These are phyloP conservation scores for Jacana jacana DNA, from an alignment of 2,113 vertebrate species.

Conservation along the genomic window DNA sequence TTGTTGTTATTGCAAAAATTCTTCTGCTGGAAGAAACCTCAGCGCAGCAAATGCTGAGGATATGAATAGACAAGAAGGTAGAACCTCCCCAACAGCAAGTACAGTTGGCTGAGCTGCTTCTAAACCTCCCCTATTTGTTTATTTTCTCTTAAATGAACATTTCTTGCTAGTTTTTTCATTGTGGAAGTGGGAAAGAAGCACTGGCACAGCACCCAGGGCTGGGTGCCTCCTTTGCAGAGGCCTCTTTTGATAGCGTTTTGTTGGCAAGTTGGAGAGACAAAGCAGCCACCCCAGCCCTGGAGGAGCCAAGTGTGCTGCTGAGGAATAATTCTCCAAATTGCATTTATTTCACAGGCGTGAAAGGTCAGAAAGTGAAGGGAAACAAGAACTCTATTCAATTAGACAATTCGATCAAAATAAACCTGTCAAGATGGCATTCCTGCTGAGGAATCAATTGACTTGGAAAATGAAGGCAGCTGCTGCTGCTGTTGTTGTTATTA, in stretches of 20 bases:
- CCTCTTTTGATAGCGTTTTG: conserved; percentile 9
- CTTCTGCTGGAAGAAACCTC: neutral
- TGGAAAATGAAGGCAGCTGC: conserved; percentile 56
- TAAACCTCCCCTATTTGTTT: neutral
- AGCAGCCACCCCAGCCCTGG: conserved; percentile 11
- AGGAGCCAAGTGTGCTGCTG: conserved; percentile 52
- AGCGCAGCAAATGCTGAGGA: neutral
- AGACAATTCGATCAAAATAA: conserved; percentile 76
- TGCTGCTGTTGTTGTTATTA: conserved; percentile 45
- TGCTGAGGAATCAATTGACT: conserved; percentile 65
- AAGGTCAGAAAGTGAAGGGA: conserved; percentile 70
- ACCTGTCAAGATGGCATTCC: conserved; percentile 73
- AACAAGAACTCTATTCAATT: conserved; percentile 71
- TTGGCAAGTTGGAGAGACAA: conserved; percentile 6
- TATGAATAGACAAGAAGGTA: neutral
- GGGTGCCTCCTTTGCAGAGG: conserved; percentile 33
- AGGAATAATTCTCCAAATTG: conserved; percentile 72
- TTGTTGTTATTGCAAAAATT: no score
- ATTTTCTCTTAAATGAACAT: neutral
- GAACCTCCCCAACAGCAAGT: neutral
- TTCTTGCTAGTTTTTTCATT: neutral
- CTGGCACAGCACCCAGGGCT: neutral
- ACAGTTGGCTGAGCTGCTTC: neutral
- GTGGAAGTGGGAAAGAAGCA: neutral
- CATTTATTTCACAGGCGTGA: conserved; percentile 70